These are phyloP conservation scores for Lepidurus packardi DNA, from an alignment of 1,140 invertebrate genomes.

Conservation along the genomic window DNA sequence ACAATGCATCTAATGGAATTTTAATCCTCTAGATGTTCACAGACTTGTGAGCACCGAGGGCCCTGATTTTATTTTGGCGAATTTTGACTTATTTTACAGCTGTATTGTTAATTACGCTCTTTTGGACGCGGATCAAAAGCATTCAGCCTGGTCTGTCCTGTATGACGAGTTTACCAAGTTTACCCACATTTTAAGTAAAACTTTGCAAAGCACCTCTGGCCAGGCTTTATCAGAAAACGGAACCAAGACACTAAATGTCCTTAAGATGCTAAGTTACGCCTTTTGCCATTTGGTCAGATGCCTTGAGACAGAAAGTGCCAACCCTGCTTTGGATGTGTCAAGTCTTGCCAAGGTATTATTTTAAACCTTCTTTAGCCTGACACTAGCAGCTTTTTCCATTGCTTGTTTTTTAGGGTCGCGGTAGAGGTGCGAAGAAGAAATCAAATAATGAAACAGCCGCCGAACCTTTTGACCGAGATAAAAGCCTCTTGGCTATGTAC, in stretches of 20 bases:
- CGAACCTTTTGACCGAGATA: slow-evolving; percentile 45
- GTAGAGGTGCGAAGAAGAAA: background rate
- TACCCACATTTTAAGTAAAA: background rate
- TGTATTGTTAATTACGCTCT: background rate
- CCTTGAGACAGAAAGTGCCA: slow-evolving; percentile 1
- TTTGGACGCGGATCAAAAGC: background rate
- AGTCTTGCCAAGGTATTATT: background rate
- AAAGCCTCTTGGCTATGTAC: slow-evolving; percentile 58
- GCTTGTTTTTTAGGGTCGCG: background rate
- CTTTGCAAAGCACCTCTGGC: background rate
- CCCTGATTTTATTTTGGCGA: background rate
- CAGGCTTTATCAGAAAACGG: background rate
- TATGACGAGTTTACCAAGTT: background rate
- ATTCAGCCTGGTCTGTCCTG: background rate
- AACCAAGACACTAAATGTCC: background rate
- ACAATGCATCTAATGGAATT: background rate
- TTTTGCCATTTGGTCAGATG: background rate
- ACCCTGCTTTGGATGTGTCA: background rate
- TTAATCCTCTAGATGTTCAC: background rate
- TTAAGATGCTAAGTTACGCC: slow-evolving; percentile 9
- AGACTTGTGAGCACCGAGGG: background rate
- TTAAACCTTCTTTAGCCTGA: background rate
- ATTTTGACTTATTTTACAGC: background rate
- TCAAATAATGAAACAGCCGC: background rate
- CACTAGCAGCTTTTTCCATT: background rate